phyloP scores from a whole-genome alignment of 2,113 vertebrate species.

The Mus pahari region DNA sequence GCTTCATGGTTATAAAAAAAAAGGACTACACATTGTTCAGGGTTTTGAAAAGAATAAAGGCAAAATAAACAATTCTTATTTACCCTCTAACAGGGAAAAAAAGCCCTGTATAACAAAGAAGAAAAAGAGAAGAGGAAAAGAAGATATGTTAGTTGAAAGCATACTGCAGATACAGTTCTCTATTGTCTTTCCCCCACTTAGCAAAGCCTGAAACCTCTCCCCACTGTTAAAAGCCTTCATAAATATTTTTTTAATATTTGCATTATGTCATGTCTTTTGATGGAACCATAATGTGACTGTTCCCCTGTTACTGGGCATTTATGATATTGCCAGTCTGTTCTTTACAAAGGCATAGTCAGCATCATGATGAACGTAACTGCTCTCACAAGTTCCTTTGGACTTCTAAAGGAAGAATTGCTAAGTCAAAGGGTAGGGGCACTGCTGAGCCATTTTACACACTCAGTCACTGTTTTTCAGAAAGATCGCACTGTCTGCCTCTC shows the following conservation, averaged over 20 bases:
- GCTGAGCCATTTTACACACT: conserved; percentile 16
- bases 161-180: background rate
- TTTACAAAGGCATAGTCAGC: conserved; percentile 7
- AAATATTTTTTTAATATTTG: conserved; percentile 29
- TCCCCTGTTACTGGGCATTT: background rate
- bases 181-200: background rate
- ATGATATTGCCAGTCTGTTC: background rate
- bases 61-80: conserved; percentile 36
- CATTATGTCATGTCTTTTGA: conserved; percentile 12
- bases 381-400: conserved; percentile 25
- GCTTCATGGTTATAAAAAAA: conserved; percentile 10
- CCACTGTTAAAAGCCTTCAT: background rate
- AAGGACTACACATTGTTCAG: conserved; percentile 11
- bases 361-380: conserved; percentile 21
- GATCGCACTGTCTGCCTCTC: background rate
- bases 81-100: background rate
- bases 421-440: background rate
- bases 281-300: conserved; percentile 16
- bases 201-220: background rate
- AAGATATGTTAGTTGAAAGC: background rate
- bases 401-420: conserved; percentile 24
- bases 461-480: conserved; percentile 34
- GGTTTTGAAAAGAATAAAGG: conserved; percentile 35
- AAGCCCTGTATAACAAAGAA: background rate
- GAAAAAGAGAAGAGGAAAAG: background rate